phyloP scores from a whole-genome alignment of 2,113 vertebrate species.

The Neomonachus schauinslandi region DNA sequence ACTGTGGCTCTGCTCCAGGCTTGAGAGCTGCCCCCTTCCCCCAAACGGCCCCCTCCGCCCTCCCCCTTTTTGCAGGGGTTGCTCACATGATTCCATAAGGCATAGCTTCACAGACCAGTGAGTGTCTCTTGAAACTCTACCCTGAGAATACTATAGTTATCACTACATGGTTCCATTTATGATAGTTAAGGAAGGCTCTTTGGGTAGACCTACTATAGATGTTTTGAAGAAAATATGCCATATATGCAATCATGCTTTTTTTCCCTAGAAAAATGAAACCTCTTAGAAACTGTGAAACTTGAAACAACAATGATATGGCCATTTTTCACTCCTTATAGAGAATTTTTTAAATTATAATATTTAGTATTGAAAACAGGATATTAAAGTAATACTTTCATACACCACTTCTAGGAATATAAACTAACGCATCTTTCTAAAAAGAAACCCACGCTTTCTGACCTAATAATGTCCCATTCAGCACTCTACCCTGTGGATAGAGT shows the following conservation, averaged over 20 bases:
- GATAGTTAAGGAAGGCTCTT: not conserved
- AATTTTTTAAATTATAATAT: constrained; percentile 35
- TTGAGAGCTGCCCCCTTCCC: not conserved
- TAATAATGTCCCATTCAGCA: constrained; percentile 24
- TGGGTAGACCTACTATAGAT: not conserved
- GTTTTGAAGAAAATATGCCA: not conserved
- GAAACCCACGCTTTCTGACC: not conserved
- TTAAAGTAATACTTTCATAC: not conserved
- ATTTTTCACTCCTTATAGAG: not conserved
- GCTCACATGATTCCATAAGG: not conserved
- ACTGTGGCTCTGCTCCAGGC: too few relatives aligned
- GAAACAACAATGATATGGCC: not conserved
- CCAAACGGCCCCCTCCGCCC: too few relatives aligned
- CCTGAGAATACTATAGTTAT: not conserved
- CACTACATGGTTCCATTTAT: not conserved
- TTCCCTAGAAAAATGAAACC: not conserved
- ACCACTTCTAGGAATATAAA: constrained; percentile 3
- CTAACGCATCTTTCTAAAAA: not conserved
- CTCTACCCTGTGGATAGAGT: not conserved
- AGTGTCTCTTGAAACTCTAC: not conserved
- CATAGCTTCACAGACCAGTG: not conserved
- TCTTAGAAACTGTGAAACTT: not conserved
- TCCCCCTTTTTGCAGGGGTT: not conserved
- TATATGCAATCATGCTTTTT: not conserved
- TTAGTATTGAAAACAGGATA: not conserved